Percentiles rank a stretch among this genome's conserved stretches.
phyloP scores from a whole-genome alignment of 64 coral and sea anemone species.

The Platygyra sinensis region DNA sequence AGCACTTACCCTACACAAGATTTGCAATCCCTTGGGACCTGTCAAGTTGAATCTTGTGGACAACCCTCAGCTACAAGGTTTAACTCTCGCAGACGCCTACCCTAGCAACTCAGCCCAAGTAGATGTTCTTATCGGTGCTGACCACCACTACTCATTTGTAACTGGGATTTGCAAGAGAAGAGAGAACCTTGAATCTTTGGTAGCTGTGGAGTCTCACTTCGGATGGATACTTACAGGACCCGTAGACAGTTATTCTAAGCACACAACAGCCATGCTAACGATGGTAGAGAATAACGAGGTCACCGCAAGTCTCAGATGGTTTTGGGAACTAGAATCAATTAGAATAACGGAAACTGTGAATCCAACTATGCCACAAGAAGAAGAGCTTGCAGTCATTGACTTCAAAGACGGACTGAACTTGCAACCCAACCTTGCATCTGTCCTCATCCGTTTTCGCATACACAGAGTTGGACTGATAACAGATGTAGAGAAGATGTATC shows the following conservation, averaged over 20 bases:
- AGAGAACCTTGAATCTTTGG: not conserved
- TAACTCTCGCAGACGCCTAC: slow-evolving; percentile 7
- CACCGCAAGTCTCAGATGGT: slow-evolving; percentile 18
- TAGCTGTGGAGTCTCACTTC: slow-evolving; percentile 31
- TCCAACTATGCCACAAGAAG: slow-evolving; percentile 17
- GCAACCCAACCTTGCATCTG: slow-evolving; percentile 59
- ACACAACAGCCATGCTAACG: slow-evolving; percentile 26
- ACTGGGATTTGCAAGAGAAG: slow-evolving; percentile 50
- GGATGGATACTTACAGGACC: slow-evolving; percentile 41
- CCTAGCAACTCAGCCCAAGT: not conserved
- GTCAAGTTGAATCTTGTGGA: not conserved
- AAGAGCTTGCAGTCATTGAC: slow-evolving; percentile 38
- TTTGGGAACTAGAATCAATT: slow-evolving; percentile 60
- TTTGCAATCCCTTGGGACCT: slow-evolving; percentile 30
- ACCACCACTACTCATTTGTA: slow-evolving; percentile 36
- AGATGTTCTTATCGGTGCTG: slow-evolving; percentile 51
- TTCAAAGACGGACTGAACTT: slow-evolving; percentile 29
- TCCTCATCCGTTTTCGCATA: slow-evolving; percentile 30
- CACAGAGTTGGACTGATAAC: slow-evolving; percentile 45
- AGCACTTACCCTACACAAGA: slow-evolving; percentile 28
- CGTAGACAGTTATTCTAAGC: slow-evolving; percentile 10
- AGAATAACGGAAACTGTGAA: slow-evolving; percentile 27
- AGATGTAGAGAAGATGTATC: slow-evolving; percentile 49
- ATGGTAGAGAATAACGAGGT: slow-evolving; percentile 19
- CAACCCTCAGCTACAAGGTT: slow-evolving; percentile 3